phyloP scores from a whole-genome alignment of 2,113 vertebrate species.

The Lycaon pictus region DNA sequence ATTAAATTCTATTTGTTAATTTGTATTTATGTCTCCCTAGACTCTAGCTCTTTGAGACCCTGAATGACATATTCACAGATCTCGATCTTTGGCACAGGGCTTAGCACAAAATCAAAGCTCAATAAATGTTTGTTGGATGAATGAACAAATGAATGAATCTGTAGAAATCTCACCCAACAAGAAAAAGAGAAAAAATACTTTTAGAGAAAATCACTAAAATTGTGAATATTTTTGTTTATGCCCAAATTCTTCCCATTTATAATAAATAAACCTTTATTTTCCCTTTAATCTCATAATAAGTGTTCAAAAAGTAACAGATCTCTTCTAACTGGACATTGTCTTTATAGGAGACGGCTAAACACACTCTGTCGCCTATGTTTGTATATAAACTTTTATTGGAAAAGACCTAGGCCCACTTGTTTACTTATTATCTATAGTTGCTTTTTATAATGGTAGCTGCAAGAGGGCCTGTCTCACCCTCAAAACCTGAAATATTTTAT shows the following conservation, averaged over 20 bases:
- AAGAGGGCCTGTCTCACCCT: not conserved
- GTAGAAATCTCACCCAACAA: not conserved
- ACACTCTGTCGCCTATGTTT: not conserved
- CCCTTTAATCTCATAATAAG: not conserved
- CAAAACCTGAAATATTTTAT: not conserved
- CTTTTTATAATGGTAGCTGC: not conserved
- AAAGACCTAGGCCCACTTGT: not conserved
- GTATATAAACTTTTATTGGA: not conserved
- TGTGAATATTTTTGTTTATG: not conserved
- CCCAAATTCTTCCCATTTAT: not conserved
- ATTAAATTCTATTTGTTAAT: not conserved
- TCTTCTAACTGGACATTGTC: not conserved
- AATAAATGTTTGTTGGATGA: not conserved
- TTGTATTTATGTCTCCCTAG: not conserved
- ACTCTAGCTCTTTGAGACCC: not conserved
- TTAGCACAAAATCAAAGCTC: not conserved
- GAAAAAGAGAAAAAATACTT: not conserved
- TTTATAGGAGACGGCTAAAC: not conserved
- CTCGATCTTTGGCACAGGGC: not conserved
- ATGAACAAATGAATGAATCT: not conserved
- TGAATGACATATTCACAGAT: not conserved
- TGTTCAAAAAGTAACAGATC: not conserved
- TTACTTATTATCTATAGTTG: not conserved
- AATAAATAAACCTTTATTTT: constrained; percentile 4
- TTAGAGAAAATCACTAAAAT: not conserved